These are phyloP conservation scores for Lithodes maja DNA, from an alignment of 2,888 invertebrate genomes.

Conservation along the genomic window DNA sequence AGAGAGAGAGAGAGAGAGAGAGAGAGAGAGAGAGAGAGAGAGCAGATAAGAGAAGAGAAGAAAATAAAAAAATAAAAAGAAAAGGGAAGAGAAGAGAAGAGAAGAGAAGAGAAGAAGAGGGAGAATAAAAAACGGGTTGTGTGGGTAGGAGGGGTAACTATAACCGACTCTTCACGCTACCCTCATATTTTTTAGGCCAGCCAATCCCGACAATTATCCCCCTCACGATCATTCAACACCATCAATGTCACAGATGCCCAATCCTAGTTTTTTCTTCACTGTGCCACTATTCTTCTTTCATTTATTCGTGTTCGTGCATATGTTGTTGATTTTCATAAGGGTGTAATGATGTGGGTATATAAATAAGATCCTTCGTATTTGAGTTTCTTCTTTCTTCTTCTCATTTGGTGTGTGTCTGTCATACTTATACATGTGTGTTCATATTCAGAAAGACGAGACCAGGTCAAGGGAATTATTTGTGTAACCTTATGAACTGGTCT, in stretches of 20 bases:
- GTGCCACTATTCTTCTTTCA: background rate
- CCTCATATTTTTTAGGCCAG: conserved; percentile 23
- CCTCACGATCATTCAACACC: conserved; percentile 22
- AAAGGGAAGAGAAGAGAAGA: background rate
- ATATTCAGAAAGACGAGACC: background rate
- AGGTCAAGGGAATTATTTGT: background rate
- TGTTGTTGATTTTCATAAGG: background rate
- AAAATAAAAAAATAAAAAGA: background rate
- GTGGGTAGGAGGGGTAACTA: background rate
- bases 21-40: background rate
- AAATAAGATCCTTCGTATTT: background rate
- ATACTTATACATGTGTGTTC: background rate
- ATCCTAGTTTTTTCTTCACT: background rate
- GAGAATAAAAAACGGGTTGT: background rate
- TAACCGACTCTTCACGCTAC: conserved; percentile 4
- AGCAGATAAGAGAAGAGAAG: background rate
- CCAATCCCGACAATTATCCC: conserved; percentile 30
- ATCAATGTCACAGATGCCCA: conserved; percentile 11
- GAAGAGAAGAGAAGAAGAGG: background rate
- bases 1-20: conserved; percentile 9
- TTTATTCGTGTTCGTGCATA: background rate
- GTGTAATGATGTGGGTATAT: too few relatives aligned
- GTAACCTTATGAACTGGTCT: background rate
- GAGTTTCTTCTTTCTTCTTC: background rate
- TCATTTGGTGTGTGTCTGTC: background rate